These are phyloP conservation scores for Brachionus manjavacas DNA, from an alignment of 1,140 invertebrate genomes.

Conservation along the genomic window DNA sequence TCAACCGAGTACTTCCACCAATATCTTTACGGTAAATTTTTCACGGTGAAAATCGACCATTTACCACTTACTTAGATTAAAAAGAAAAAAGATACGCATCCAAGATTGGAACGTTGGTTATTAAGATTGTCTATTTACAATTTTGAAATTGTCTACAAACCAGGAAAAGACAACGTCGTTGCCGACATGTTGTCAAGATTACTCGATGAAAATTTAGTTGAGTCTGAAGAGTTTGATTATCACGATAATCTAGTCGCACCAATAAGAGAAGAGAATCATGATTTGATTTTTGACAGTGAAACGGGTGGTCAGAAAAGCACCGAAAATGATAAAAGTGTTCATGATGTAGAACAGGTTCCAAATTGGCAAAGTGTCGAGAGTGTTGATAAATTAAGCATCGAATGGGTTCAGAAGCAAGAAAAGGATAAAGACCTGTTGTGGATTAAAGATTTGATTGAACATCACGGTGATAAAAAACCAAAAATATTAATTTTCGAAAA, in stretches of 20 bases:
- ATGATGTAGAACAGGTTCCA: background rate
- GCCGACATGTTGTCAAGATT: background rate
- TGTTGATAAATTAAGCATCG: background rate
- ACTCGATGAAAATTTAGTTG: background rate
- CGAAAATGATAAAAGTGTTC: background rate
- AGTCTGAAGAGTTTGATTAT: background rate
- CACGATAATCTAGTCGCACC: background rate
- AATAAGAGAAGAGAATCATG: background rate
- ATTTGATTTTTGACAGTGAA: background rate
- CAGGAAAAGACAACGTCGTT: slow-evolving; percentile 1
- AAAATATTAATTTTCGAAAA: slow-evolving; percentile 31
- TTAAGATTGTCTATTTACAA: background rate
- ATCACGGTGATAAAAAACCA: slow-evolving; percentile 7
- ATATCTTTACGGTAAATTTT: slow-evolving; percentile 55
- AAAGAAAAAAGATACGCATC: slow-evolving; percentile 43
- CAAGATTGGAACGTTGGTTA: background rate
- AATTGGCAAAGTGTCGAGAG: background rate
- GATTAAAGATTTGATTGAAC: slow-evolving; percentile 1
- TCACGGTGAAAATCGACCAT: slow-evolving; percentile 59
- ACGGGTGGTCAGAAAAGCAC: background rate
- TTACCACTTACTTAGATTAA: slow-evolving; percentile 55
- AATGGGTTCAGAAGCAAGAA: background rate
- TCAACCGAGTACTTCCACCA: slow-evolving; percentile 54
- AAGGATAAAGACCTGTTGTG: background rate
- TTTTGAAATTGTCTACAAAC: slow-evolving; percentile 3